These are phyloP conservation scores for Oedothorax gibbosus DNA, from an alignment of 1,140 invertebrate species.

Conservation along the genomic window DNA sequence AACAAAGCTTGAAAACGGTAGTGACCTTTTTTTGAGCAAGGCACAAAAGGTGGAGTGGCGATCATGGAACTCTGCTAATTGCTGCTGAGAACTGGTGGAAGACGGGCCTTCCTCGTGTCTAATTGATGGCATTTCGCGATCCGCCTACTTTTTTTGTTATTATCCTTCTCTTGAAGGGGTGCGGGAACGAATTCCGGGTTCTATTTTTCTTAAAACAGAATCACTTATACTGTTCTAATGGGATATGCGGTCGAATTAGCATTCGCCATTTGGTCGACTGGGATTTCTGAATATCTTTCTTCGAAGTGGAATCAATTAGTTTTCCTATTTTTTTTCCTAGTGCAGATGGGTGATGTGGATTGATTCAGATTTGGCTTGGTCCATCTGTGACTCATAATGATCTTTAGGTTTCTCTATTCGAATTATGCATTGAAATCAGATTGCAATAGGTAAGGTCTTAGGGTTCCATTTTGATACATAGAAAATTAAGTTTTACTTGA, in stretches of 20 bases:
- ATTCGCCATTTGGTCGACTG: slow-evolving; percentile 15
- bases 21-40: slow-evolving; percentile 47
- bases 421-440: too few relatives aligned
- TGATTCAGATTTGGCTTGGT: too few relatives aligned
- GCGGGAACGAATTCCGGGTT: background rate
- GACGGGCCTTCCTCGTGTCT: slow-evolving; percentile 35
- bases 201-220: background rate
- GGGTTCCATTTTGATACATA: too few relatives aligned
- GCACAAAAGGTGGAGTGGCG: background rate
- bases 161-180: background rate
- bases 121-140: slow-evolving; percentile 44
- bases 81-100: slow-evolving; percentile 39
- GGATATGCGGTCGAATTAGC: slow-evolving; percentile 18
- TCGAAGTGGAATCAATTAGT: too few relatives aligned
- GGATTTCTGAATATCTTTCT: too few relatives aligned
- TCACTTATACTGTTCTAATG: slow-evolving; percentile 36
- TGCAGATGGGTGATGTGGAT: too few relatives aligned
- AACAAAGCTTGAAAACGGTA: slow-evolving; percentile 53
- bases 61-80: slow-evolving; percentile 38
- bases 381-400: too few relatives aligned
- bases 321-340: too few relatives aligned
- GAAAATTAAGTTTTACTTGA: too few relatives aligned
- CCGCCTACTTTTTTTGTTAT: slow-evolving; percentile 43
- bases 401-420: too few relatives aligned
- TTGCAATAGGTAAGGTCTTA: too few relatives aligned